These are phyloP conservation scores for Montipora efflorescens DNA, from an alignment of 64 coral and sea anemone species.

Conservation along the genomic window DNA sequence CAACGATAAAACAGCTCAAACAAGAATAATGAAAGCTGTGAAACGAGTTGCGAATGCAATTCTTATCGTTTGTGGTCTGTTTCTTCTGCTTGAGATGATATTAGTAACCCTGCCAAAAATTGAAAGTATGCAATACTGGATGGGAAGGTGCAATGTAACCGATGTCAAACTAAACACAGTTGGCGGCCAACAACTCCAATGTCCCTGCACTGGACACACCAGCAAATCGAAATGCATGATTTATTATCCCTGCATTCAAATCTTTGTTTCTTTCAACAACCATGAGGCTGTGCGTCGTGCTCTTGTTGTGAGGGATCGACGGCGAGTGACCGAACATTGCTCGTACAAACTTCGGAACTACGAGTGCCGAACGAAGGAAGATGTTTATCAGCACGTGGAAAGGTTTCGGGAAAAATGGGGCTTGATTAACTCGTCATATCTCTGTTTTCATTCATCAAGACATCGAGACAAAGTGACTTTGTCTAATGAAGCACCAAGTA, in stretches of 20 bases:
- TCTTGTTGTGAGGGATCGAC: slow-evolving; percentile 25
- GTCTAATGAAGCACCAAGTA: slow-evolving; percentile 1
- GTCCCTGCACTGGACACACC: neutral
- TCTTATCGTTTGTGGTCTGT: neutral
- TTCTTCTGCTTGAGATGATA: slow-evolving; percentile 21
- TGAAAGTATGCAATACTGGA: slow-evolving; percentile 7
- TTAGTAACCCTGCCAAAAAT: slow-evolving; percentile 33
- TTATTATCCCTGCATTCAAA: slow-evolving; percentile 43
- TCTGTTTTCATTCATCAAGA: slow-evolving; percentile 3
- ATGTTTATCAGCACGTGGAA: slow-evolving; percentile 17
- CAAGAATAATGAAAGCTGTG: neutral
- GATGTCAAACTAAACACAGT: neutral
- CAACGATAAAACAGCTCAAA: neutral
- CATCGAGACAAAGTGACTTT: slow-evolving; percentile 5
- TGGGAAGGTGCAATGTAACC: neutral
- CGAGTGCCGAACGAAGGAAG: slow-evolving; percentile 15
- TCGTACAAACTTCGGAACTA: slow-evolving; percentile 45
- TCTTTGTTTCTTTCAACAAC: slow-evolving; percentile 6
- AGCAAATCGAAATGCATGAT: slow-evolving; percentile 11
- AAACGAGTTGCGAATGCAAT: neutral
- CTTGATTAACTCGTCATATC: slow-evolving; percentile 1
- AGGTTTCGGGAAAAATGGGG: slow-evolving; percentile 36
- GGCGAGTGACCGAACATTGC: neutral
- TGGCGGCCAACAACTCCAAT: slow-evolving; percentile 2
- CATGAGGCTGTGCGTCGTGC: neutral